Conservation (phyloP, 2,113 vertebrate species). For the Laticauda laticaudata region DNA sequence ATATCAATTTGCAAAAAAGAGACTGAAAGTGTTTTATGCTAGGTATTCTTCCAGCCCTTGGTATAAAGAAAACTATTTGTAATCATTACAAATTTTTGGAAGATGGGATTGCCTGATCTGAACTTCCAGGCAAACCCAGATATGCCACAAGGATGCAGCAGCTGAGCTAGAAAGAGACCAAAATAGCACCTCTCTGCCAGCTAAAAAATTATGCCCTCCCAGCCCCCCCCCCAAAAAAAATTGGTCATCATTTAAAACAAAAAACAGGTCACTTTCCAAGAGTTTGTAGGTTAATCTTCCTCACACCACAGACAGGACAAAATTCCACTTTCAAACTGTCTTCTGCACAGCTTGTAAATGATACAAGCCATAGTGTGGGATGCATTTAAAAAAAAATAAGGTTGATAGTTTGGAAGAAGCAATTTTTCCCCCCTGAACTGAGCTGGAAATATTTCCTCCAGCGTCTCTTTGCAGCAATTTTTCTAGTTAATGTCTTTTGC, state of each 20-base stretch:
- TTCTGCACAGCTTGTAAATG: background rate
- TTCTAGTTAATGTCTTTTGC: background rate
- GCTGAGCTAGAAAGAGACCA: background rate
- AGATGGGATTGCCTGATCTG: background rate
- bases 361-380: background rate
- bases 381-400: background rate
- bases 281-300: background rate
- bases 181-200: background rate
- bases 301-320: background rate
- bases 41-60: too few species aligned
- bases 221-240: background rate
- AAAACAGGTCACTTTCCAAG: background rate
- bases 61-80: background rate
- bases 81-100: background rate
- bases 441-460: background rate
- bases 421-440: rapidly evolving
- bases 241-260: background rate
- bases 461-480: background rate
- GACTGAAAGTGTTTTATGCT: background rate
- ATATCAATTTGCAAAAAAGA: background rate
- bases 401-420: background rate
- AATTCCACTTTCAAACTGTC: background rate
- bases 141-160: background rate
- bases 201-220: too few species aligned
- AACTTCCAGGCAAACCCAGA: background rate